These are phyloP conservation scores for Salarias fasciatus DNA, from an alignment of 2,797 vertebrate species.

Conservation along the genomic window DNA sequence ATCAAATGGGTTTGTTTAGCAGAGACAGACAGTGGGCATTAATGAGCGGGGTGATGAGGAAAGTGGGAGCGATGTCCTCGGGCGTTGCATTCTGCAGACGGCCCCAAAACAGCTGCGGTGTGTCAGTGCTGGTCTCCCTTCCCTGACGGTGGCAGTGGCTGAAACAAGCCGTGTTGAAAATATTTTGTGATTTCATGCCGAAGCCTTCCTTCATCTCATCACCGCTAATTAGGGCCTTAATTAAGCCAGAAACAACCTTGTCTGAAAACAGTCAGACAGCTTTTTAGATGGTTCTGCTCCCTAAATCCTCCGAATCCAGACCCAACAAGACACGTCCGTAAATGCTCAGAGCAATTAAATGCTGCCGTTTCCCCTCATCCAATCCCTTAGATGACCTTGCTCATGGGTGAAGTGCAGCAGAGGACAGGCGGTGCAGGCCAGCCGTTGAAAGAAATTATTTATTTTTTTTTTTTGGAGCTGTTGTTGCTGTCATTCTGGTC, in stretches of 20 bases:
- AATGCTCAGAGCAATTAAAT: slow-evolving; percentile 20
- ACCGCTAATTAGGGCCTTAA: slow-evolving; percentile 59
- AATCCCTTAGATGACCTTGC: slow-evolving; percentile 40
- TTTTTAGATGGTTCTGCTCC: slow-evolving; percentile 4
- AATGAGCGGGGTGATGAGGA: slow-evolving; percentile 52
- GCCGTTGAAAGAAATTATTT: slow-evolving; percentile 36
- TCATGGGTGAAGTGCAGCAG: slow-evolving; percentile 21
- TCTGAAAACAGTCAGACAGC: slow-evolving; percentile 9
- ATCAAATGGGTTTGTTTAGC: slow-evolving; percentile 39
- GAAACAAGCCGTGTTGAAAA: slow-evolving; percentile 31
- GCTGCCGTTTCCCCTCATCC: slow-evolving; percentile 6
- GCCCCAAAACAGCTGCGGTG: slow-evolving; percentile 51
- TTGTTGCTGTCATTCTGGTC: slow-evolving; percentile 34
- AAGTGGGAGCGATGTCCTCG: slow-evolving; percentile 45
- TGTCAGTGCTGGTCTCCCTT: slow-evolving; percentile 44
- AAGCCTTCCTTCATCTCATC: slow-evolving; percentile 53
- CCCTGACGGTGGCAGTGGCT: slow-evolving; percentile 19
- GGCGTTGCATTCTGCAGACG: slow-evolving; percentile 34
- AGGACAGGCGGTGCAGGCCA: slow-evolving; percentile 21
- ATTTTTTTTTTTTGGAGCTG: slow-evolving; percentile 27
- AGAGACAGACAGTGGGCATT: slow-evolving; percentile 22
- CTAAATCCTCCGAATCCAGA: neutral
- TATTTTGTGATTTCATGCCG: slow-evolving; percentile 5
- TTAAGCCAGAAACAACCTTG: slow-evolving; percentile 56
- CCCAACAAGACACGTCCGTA: slow-evolving; percentile 10